These are phyloP conservation scores for Panopea generosa DNA, from an alignment of 2,888 invertebrate genomes.

Conservation along the genomic window DNA sequence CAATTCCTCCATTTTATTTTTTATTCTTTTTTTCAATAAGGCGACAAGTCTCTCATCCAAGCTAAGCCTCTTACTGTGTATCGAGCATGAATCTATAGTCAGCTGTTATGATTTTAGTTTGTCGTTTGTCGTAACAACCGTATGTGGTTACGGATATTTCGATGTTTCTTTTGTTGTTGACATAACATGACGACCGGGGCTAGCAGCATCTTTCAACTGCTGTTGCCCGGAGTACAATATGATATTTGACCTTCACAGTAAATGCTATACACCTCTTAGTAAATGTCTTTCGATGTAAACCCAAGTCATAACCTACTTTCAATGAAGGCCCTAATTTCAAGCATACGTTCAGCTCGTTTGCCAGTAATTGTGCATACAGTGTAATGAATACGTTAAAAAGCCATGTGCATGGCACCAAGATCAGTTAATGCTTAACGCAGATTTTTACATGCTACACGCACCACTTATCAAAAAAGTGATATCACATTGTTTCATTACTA, in stretches of 20 bases:
- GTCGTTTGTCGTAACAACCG: too few relatives aligned
- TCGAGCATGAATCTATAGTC: conserved; percentile 14
- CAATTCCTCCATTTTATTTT: conserved; percentile 25
- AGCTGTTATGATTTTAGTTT: too few relatives aligned
- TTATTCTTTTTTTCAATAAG: neutral
- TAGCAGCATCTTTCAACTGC: conserved; percentile 29
- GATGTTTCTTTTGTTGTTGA: conserved; percentile 10
- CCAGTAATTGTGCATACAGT: conserved; percentile 19
- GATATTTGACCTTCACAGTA: conserved; percentile 21
- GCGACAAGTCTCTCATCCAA: conserved; percentile 19
- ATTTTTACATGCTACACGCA: neutral
- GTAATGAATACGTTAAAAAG: conserved; percentile 4
- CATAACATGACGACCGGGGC: conserved; percentile 19
- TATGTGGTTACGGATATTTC: neutral
- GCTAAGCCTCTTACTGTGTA: conserved; percentile 23
- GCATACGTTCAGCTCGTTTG: conserved; percentile 16
- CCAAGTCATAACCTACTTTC: conserved; percentile 21
- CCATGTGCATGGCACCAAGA: conserved; percentile 18
- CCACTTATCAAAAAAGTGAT: neutral
- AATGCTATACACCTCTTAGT: conserved; percentile 17
- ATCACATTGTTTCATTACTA: neutral
- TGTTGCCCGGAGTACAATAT: conserved; percentile 5
- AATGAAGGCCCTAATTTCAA: conserved; percentile 34
- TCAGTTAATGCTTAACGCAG: conserved; percentile 13
- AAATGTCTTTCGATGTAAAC: conserved; percentile 10